These are phyloP conservation scores for Xenopus tropicalis DNA, from an alignment of 2,113 vertebrate genomes.

Conservation along the genomic window DNA sequence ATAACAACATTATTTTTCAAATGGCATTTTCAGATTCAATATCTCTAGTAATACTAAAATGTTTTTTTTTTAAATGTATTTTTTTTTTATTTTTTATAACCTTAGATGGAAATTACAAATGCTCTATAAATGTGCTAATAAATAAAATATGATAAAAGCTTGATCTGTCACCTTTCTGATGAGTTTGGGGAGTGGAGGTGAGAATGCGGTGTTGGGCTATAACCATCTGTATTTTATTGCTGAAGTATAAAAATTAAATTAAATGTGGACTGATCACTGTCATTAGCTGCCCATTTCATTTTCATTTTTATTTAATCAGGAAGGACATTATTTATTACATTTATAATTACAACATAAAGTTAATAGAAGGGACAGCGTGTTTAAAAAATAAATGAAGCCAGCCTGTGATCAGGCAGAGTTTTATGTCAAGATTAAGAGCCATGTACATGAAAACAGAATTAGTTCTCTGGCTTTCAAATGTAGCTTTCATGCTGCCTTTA, in stretches of 20 bases:
- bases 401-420: not conserved
- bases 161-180: slow-evolving; percentile 6
- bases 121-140: not conserved
- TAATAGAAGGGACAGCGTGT: slow-evolving; percentile 29
- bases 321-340: slow-evolving; percentile 38
- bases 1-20: too few relatives aligned
- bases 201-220: slow-evolving; percentile 46
- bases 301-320: slow-evolving; percentile 51
- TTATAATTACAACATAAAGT: slow-evolving; percentile 45
- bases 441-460: too few relatives aligned
- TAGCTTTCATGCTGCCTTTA: too few relatives aligned
- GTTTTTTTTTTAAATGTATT: not conserved
- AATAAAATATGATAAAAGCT: not conserved
- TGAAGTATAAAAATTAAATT: slow-evolving; percentile 45
- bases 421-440: too few relatives aligned
- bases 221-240: slow-evolving; percentile 38
- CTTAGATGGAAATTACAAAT: not conserved
- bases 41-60: too few relatives aligned
- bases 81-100: not conserved
- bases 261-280: slow-evolving; percentile 49
- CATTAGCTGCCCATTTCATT: slow-evolving; percentile 53
- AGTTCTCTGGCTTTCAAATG: too few relatives aligned
- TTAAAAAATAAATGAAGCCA: not conserved
- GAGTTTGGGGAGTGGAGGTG: slow-evolving; percentile 24
- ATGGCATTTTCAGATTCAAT: too few relatives aligned